phyloP scores from a whole-genome alignment of 2,888 invertebrate genomes.

The Catocala fraxini region DNA sequence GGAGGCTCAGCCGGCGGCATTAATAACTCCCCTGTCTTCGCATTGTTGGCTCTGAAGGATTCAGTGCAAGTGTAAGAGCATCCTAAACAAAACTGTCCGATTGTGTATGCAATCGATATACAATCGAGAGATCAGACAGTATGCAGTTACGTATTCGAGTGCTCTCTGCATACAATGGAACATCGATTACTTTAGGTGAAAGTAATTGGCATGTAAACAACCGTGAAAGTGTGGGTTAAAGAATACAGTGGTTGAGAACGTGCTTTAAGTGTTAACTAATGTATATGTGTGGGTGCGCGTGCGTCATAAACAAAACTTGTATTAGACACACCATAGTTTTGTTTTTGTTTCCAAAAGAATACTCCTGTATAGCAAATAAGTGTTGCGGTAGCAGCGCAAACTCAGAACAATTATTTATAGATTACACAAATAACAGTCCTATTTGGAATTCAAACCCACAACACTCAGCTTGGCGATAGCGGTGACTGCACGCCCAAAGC shows the following conservation, averaged over 20 bases:
- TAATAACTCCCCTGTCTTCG: conserved; percentile 67
- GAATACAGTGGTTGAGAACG: conserved; percentile 1
- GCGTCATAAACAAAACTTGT: too few species aligned
- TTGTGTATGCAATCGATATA: conserved; percentile 28
- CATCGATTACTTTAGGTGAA: conserved; percentile 71
- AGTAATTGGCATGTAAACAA: conserved; percentile 71
- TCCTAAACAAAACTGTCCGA: conserved; percentile 57
- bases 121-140: conserved; percentile 17
- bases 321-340: too few species aligned
- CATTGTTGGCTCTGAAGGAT: conserved; percentile 65
- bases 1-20: conserved; percentile 58
- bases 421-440: too few species aligned
- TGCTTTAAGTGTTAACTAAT: conserved; percentile 13
- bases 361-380: too few species aligned
- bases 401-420: too few species aligned
- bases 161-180: conserved; percentile 66
- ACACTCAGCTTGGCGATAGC: too few species aligned
- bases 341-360: too few species aligned
- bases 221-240: conserved; percentile 34
- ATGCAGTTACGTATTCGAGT: conserved; percentile 25
- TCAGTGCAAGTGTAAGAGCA: conserved; percentile 59
- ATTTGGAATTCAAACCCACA: too few species aligned
- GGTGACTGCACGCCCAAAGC: too few species aligned
- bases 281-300: not conserved
- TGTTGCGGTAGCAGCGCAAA: too few species aligned